Base-by-base conservation (phyloP, 2,888 invertebrate species). In the Cyclophora punctaria region DNA sequence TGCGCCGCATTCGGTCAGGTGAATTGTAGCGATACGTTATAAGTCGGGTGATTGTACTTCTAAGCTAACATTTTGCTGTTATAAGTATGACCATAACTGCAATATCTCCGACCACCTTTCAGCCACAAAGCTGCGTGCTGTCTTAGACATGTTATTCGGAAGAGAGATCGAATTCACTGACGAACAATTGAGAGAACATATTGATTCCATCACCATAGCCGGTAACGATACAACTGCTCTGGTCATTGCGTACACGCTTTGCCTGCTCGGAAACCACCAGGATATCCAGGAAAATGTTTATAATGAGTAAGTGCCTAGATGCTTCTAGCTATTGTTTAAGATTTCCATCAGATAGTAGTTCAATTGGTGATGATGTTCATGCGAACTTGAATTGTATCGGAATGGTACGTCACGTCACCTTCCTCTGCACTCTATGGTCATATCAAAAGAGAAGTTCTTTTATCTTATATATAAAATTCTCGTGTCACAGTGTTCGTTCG, bases 151-250 rank as follows among this genome's bases (percentile, higher is more conserved):
- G 58, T 70, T 90, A 33, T 84, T 90, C 35, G 83, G 83, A 4
- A 72, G 81, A 42, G 88, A 89, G 48, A 80, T 77, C 2, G 80
- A 86, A 51, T 89, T 91, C 45, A 89, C 90, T 0, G 80, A 90
- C 60, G 78, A 87, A 49, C 89, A 91, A 58, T 71, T 91, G 2
- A 71, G 89, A 20, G 90, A 91, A 57, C 91, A 91, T 71, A 90
- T 91, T 3, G 89, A 90, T 63, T 90, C 91, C 0, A 90, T 91
- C 64, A 89, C 91, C 53, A 86, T 91, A 40, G 91, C 90, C 20
- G 91, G 91, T 50, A 86, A 89, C 60, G 86, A 90, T 61, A 90
- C 90, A 43, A 89, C 89, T 0, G 82, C 90, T 1, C 74, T 86
- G 1, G 86, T 83, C 44, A 84, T 87, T 46, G 78, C 87, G 1